Evolutionary conservation across 30 jellyfish, hydroid and myxozoan species (phyloP), one percentile per base, ranked within the genome.

Genomic region (Chrysaora quinquecirrha): DNA sequence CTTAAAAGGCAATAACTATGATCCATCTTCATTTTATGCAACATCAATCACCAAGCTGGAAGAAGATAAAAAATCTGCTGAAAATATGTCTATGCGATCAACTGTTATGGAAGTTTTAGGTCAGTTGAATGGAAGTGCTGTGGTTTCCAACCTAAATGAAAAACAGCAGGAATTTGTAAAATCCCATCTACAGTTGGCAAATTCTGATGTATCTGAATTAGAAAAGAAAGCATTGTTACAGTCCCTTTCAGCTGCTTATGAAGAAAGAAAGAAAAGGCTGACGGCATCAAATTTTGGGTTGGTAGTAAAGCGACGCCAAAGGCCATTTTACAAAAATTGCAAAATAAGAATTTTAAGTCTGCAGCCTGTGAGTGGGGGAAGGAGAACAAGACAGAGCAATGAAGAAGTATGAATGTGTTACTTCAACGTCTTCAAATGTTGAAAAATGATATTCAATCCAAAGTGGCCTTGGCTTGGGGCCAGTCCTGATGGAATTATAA

Each of bases 341-440:
- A 61, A 21, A 71, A 56, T 24, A 31, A 62, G 71, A 19, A 60
- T 3, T 32, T 32, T 73, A n/a, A 33, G 64, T 54, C 89, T 30
- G 70, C 75, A 64, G 91, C 72, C 30, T 64, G 74, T 38, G 85
- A 35, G 84, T 81, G 91, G 91, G 91, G 91, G 0, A 66, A 29
- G 0, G 77, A 81, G 9, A 81, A 81, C 28, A 81, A 78, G 65
- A 43, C 50, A 35, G 70, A 46, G 89, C 89, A 48, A 21, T 78
- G 2, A 32, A 78, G 54, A 62, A 78, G 33, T 75, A 75, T 18
- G 80, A 46, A 30, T 71, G 83, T 47, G 71, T 60, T 38, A 52
- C 68, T 52, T 52, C 24, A 52, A 20, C 68, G 29, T 52, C 68
- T 52, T 52, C 68, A 52, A 52, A 60, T 64, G 52, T 64, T 64